Base-by-base conservation (phyloP, 2,888 invertebrate species). In the Eilema depressum region DNA sequence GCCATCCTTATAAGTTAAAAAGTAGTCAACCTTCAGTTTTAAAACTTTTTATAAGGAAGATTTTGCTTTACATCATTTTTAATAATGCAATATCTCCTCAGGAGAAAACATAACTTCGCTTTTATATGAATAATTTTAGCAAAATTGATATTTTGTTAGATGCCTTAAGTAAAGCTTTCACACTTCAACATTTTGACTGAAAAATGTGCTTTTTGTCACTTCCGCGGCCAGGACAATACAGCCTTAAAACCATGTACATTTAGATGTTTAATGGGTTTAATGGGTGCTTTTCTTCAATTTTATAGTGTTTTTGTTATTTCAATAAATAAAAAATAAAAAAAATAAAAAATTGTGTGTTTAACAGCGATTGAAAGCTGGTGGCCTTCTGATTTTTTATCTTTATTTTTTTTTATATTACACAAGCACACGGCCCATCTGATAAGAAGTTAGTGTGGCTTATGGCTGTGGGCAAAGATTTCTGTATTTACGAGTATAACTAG, bases 11-110 rank as follows among this genome's bases (percentile, higher is more conserved):
- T 33, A 3, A 7, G 33, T 8, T 33, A 7, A 33, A 33, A 33
- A 33, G 33, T 1, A 33, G 8, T 33, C 33, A 33, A 8, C 33
- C 33, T 8, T 10, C 33, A 33, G 12, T 12, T 37, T 12, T 8
- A 37, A 37, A 37, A 12, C 33, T 12, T 37, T 37, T 12, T 12
- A 37, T 37, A 12, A 37, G 12, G 10, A 37, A 2, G 33, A 1
- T 37, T 33, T 76, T 76, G 63, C 56, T 23, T 23, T 23, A 62
- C 77, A 20, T 20, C 71, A 60, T 65, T 66, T 66, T 41, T 64
- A 69, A 81, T 79, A 74, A 66, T 79, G 10, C 71, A 75, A 79
- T 73, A 67, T 41, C 11, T 76, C 53, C 28, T 77, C 66, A 74
- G 69, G 66, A 14, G 37, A 63, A 57, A 59, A 65, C 72, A 72